A percentile compares a stretch with the other conserved stretches of the same genome.
Conservation (phyloP, 2,888 invertebrate genomes). For the Pyrocoelia pectoralis region DNA sequence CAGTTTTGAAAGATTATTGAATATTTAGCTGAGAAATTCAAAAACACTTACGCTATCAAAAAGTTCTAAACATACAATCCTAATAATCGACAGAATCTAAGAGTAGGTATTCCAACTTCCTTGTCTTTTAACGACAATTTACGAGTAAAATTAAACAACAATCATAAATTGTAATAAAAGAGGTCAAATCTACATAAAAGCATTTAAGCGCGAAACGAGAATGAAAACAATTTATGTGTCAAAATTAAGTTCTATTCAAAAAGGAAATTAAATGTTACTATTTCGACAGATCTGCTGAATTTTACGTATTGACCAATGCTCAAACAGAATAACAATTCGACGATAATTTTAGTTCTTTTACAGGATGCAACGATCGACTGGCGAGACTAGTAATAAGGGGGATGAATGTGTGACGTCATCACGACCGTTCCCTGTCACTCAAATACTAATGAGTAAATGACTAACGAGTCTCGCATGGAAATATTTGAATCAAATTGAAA, state of each 20-base stretch:
- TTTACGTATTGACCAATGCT: conserved; percentile 45
- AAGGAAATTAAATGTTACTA: conserved; percentile 8
- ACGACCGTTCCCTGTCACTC: conserved; percentile 55
- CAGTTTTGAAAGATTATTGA: no score
- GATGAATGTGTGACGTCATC: conserved; percentile 46
- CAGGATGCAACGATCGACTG: conserved; percentile 57
- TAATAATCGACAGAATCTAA: no score
- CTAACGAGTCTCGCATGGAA: conserved; percentile 61
- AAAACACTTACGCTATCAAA: no score
- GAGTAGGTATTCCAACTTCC: no score
- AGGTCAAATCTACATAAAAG: no score
- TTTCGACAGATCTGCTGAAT: background rate
- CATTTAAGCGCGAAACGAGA: no score
- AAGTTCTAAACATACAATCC: no score
- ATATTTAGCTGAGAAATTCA: no score
- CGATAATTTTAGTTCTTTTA: conserved; percentile 55
- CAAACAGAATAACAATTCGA: conserved; percentile 57
- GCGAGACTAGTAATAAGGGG: conserved; percentile 39
- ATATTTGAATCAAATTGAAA: conserved; percentile 63
- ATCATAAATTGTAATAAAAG: background rate
- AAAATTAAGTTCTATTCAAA: conserved; percentile 10
- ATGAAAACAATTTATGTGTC: background rate
- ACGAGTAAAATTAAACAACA: no score
- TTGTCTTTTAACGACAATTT: no score
- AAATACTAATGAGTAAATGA: conserved; percentile 61